Evolutionary conservation across 1,140 invertebrate genomes (phyloP).

Genomic region (Maniola jurtina): DNA sequence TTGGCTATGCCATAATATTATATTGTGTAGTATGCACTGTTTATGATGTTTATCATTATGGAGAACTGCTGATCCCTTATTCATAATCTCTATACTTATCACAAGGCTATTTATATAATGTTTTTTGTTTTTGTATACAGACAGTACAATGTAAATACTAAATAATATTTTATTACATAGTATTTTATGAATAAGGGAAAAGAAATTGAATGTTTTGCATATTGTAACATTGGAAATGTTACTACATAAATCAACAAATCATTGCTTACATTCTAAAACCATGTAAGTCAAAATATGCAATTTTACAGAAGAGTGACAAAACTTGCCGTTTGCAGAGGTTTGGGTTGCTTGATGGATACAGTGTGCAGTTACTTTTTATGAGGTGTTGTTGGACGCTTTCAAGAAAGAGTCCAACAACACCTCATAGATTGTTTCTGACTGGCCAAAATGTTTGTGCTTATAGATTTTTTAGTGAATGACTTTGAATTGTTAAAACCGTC

Average conservation of each 20-base stretch:
- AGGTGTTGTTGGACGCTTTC: too few species aligned
- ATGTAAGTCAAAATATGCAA: too few species aligned
- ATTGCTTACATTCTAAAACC: too few species aligned
- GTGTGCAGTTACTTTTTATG: too few species aligned
- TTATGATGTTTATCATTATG: slow-evolving; percentile 27
- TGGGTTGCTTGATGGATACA: too few species aligned
- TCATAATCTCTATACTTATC: slow-evolving; percentile 32
- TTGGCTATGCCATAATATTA: slow-evolving; percentile 44
- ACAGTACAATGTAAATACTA: slow-evolving; percentile 66
- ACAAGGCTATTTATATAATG: slow-evolving; percentile 12
- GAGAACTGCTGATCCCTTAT: slow-evolving; percentile 42
- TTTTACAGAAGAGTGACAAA: too few species aligned
- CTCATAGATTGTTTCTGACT: too few species aligned
- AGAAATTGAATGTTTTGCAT: background rate
- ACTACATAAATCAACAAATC: background rate
- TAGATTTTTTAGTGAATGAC: too few species aligned
- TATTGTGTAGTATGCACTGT: slow-evolving; percentile 42
- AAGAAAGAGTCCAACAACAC: too few species aligned
- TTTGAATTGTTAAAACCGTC: background rate
- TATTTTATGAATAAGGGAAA: slow-evolving; percentile 48
- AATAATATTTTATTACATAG: slow-evolving; percentile 34
- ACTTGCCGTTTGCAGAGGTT: too few species aligned
- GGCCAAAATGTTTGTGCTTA: too few species aligned
- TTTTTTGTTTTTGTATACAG: slow-evolving; percentile 15
- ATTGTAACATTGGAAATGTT: slow-evolving; percentile 1